Evolutionary conservation across 2,797 vertebrate species (phyloP), one percentile per base, ranked within the genome.

Genomic region (Tarsius wallacei): DNA sequence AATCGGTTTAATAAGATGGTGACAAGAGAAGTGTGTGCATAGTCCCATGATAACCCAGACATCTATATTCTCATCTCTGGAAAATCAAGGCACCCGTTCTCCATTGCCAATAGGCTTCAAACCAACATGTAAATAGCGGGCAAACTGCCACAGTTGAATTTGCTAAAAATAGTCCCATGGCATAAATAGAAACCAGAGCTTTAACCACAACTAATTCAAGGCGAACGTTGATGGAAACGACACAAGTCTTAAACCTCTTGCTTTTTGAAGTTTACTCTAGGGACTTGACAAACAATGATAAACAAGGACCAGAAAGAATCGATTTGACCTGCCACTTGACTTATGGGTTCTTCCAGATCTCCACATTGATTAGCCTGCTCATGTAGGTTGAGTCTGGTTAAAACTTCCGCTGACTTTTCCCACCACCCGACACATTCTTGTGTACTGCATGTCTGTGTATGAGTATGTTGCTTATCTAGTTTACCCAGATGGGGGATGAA

Each of bases 101-200:
- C 57, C 66, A 76, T 97, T 95, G 74, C 71, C 70, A 94, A 86
- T 42, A 53, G 70, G 51, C 68, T 80, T 87, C 93, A 87, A 94
- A 92, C n/a, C 61, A 88, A 94, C 82, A 93, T 87, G 82, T 89
- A 96, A 95, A 97, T 93, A 96, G 85, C 64, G 68, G 91, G 94
- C 81, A 95, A 88, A 88, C 68, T 92, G 87, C 94, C 97, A 94
- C 49, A 88, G 19, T 33, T 71, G 9, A 73, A 94, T 94, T 95
- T 97, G 68, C 95, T 97, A 84, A 91, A 97, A 95, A n/a, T 68
- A 87, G 77, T 61, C 53, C 64, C 89, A 77, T 31, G 57, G n/a
- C 74, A 97, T 68, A 96, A 95, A 97, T 76, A 96, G 89, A 94
- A 98, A 92, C 71, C 97, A 96, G 77, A 97, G 31, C 61, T 97